Evolutionary conservation across 2,888 invertebrate species (phyloP).

Genomic region (Hyposoter dolosus): DNA sequence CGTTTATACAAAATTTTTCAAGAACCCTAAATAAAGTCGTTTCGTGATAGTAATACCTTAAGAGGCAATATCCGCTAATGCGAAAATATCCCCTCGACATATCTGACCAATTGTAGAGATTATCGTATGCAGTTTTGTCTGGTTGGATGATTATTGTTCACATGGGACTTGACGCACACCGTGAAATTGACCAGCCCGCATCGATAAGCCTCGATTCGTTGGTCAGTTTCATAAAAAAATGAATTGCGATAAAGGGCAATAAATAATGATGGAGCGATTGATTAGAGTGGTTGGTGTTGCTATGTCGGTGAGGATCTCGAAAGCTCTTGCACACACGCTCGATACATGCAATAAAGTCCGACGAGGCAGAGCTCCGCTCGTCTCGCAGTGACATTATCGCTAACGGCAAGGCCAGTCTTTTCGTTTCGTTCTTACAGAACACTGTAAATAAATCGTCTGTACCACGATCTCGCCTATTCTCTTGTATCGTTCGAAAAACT

Average conservation of each 20-base stretch:
- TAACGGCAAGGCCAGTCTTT: slow-evolving; percentile 49
- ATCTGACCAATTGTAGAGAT: slow-evolving; percentile 45
- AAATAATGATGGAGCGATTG: slow-evolving; percentile 54
- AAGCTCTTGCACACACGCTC: slow-evolving; percentile 33
- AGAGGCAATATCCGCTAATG: slow-evolving; percentile 33
- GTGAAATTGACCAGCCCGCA: slow-evolving; percentile 28
- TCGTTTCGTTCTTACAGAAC: slow-evolving; percentile 29
- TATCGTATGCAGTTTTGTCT: slow-evolving; percentile 24
- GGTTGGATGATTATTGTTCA: slow-evolving; percentile 14
- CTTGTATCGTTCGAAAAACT: neutral
- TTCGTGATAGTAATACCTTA: no score
- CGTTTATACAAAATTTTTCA: no score
- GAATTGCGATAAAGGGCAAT: slow-evolving; percentile 23
- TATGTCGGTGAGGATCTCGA: slow-evolving; percentile 30
- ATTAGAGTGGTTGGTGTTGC: slow-evolving; percentile 60
- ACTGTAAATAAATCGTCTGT: neutral
- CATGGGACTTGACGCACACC: neutral
- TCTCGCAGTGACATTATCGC: slow-evolving; percentile 33
- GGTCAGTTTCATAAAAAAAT: slow-evolving; percentile 39
- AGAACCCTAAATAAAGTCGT: no score
- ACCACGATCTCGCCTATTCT: neutral
- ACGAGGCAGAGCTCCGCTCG: slow-evolving; percentile 39
- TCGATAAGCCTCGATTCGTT: neutral
- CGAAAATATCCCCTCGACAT: slow-evolving; percentile 13
- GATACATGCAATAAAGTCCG: slow-evolving; percentile 52